Conservation (phyloP, 2,797 vertebrate genomes). For the Urophycis tenuis region DNA sequence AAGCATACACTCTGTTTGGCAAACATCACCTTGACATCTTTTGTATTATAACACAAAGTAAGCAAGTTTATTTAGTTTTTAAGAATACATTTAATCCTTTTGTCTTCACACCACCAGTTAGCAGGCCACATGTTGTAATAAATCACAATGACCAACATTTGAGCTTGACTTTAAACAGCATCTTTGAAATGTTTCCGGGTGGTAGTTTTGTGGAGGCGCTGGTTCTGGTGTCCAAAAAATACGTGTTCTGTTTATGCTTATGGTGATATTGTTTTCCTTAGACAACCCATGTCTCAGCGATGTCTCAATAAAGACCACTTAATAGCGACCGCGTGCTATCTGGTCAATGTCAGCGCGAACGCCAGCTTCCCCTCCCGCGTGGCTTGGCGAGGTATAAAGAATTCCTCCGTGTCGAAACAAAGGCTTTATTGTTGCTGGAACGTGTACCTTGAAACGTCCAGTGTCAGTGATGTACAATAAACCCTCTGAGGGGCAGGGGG, state of each 20-base stretch:
- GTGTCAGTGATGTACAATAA: neutral
- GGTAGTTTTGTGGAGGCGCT: conserved; percentile 46
- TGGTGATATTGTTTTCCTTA: conserved; percentile 16
- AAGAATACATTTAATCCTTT: neutral
- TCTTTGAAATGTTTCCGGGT: conserved; percentile 37
- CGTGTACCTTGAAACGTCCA: conserved; percentile 3
- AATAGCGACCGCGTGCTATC: conserved; percentile 34
- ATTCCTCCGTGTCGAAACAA: conserved; percentile 18
- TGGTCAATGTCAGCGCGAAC: conserved; percentile 27
- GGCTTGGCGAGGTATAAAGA: conserved; percentile 7
- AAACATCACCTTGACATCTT: no score
- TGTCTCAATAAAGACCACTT: conserved; percentile 11
- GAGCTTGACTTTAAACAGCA: conserved; percentile 32
- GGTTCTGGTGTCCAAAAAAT: conserved; percentile 40
- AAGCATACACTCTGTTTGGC: conserved; percentile 1
- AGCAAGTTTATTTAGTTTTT: no score
- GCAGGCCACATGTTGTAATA: neutral
- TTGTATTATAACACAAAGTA: no score
- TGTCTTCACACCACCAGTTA: neutral
- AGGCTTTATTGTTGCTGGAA: conserved; percentile 28
- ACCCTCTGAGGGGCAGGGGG: no score
- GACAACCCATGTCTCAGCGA: conserved; percentile 17
- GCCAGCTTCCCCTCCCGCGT: conserved; percentile 16
- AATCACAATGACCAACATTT: conserved; percentile 37
- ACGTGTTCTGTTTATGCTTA: neutral